phyloP scores from a whole-genome alignment of 2,888 invertebrate genomes.

The Allacma fusca region DNA sequence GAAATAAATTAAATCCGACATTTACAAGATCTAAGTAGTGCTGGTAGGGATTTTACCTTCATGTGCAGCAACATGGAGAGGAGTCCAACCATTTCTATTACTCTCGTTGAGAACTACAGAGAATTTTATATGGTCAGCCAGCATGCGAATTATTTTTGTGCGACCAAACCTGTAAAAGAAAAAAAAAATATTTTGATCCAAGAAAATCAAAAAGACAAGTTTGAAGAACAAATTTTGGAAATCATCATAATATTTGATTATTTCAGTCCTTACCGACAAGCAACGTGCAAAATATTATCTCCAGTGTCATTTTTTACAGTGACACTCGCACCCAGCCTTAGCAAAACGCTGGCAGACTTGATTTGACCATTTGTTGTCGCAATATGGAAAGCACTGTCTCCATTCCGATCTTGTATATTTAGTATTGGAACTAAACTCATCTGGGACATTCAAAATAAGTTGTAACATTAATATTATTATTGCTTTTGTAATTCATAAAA shows the following conservation, averaged over 20 bases:
- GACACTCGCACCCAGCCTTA: slow-evolving; percentile 65
- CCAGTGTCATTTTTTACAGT: slow-evolving; percentile 66
- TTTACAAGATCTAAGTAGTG: too few species aligned
- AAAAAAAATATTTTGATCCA: too few species aligned
- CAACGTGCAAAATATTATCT: slow-evolving; percentile 66
- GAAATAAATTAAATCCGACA: too few species aligned
- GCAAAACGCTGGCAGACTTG: slow-evolving; percentile 63
- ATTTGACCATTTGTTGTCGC: slow-evolving; percentile 64
- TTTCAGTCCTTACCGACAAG: too few species aligned
- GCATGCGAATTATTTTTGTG: slow-evolving; percentile 79
- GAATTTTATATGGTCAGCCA: slow-evolving; percentile 83
- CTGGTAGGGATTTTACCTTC: too few species aligned
- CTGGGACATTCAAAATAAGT: neutral
- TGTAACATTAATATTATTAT: neutral
- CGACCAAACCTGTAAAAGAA: too few species aligned
- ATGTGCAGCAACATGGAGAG: slow-evolving; percentile 73
- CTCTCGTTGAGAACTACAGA: slow-evolving; percentile 89
- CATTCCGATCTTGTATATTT: slow-evolving; percentile 20
- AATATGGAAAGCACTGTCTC: slow-evolving; percentile 8
- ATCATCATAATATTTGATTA: too few species aligned
- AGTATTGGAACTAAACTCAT: slow-evolving; percentile 27
- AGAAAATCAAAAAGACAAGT: too few species aligned
- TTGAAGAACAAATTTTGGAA: too few species aligned
- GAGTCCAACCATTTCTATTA: slow-evolving; percentile 83
- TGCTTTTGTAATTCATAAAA: neutral